Base-by-base conservation (phyloP, 2,797 vertebrate genomes). In the Ficedula albicollis region DNA sequence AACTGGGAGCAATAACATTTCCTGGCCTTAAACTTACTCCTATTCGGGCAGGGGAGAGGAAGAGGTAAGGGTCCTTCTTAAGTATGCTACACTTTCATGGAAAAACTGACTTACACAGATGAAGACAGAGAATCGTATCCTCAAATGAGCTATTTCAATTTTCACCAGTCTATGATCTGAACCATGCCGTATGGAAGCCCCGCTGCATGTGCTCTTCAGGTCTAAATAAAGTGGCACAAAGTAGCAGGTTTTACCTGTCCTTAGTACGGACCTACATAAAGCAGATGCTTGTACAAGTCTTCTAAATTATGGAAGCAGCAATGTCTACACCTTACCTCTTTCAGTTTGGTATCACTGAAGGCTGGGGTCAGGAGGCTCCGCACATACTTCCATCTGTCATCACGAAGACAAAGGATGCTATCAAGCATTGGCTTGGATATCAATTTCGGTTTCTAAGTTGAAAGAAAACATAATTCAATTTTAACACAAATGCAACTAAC, bases 351-450 rank as follows among this genome's bases (percentile, higher is more conserved):
- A 10, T 98, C 95, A 1, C 98, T 97, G 97, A 99, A 99, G 77
- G 97, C 97, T 30, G 98, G 97, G 21, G 97, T 99, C 90, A 98
- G 97, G 60, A 98, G 90, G 52, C 98, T 97, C 85, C 98, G 98
- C 82, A 99, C 98, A n/a, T 98, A 97, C 87, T 98, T 98, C 98
- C 98, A 99, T 82, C 95, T 98, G 52, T 98, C 98, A 74, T 98
- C 98, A 64, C 98, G 98, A 94, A 99, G 95, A 95, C 98, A 96
- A 92, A 99, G 97, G 87, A 99, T 94, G 95, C 99, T 99, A 96
- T 99, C 97, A 5, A 96, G 97, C 95, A 99, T 97, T 2, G 99
- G 99, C 92, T 99, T 99, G 81, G 97, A 98, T 84, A 97, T 84
- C 89, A 98, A 93, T 9, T 95, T 97, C 1, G 97, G 55, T 17